Evolutionary conservation across 2,797 vertebrate genomes (phyloP), one percentile per base, ranked within the genome.

Genomic region (Pipistrellus pygmaeus): DNA sequence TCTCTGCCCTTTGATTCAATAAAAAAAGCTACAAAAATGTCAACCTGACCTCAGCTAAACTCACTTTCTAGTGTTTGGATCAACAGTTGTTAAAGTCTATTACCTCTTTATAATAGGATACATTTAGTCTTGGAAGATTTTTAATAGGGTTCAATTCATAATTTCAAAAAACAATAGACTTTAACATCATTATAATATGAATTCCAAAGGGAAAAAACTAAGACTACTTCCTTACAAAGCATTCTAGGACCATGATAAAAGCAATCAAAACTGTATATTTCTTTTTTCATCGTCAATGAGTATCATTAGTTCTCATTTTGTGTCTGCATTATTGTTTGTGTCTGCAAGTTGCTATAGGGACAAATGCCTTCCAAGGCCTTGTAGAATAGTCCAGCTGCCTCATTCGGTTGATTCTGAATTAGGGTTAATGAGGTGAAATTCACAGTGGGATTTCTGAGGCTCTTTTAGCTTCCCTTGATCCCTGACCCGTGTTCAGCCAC

Each of bases 161-260:
- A 92, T 81, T 93, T 84, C 4, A 80, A 90, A 86, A 73, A 88
- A 62, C 46, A 81, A 93, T 35, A 90, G 32, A 92, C 25, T 71
- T 85, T 91, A 32, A 91, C 51, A 73, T 68, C 41, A 81, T 84
- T 71, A 38, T 55, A 30, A 55, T 46, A 46, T 38, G 5, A 4
- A 12, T 69, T 32, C 8, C 38, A 38, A 41, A 46, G 55, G 9
- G 41, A 44, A 64, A 83, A 83, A 66, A n/a, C 73, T 48, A 68
- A 68, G 12, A 81, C 41, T 48, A 46, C 0, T 27, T 62, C 23
- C n/a, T n/a, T 18, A 20, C 60, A 83, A 86, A 78, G n/a, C 8
- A 73, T 72, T 88, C 83, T 64, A 64, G 30, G 35, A 88, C 25
- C 18, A 46, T 21, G 38, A 71, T 55, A 77, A 88, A 91, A 75